phyloP scores from a whole-genome alignment of 2,113 vertebrate genomes.

The Muntiacus muntjak region DNA sequence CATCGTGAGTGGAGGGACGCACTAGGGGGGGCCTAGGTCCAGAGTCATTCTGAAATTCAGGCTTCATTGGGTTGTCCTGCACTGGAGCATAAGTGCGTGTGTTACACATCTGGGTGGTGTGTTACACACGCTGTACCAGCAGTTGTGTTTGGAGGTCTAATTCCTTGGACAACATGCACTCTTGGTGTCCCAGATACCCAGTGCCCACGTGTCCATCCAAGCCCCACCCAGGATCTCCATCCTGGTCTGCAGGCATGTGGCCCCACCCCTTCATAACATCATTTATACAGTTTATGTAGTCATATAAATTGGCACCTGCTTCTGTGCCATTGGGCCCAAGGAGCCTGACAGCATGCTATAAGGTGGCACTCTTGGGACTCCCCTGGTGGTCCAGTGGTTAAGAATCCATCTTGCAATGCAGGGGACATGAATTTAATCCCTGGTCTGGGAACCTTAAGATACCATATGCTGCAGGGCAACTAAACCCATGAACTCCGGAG shows the following conservation, averaged over 20 bases:
- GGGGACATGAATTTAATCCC: neutral
- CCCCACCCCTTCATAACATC: neutral
- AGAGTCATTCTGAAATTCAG: neutral
- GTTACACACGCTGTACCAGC: neutral
- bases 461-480: neutral
- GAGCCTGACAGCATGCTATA: neutral
- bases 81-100: rapidly evolving
- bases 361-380: neutral
- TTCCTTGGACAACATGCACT: neutral
- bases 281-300: neutral
- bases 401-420: neutral
- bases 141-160: neutral
- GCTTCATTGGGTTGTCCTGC: neutral
- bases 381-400: neutral
- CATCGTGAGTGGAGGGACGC: neutral
- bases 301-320: neutral
- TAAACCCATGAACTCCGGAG: neutral
- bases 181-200: neutral
- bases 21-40: neutral
- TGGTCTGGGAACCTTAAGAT: neutral
- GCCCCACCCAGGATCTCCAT: neutral
- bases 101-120: neutral
- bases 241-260: neutral
- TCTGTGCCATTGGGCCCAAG: neutral
- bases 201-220: neutral